Percentiles rank a stretch among this genome's conserved stretches.
Evolutionary conservation across 2,113 vertebrate species (phyloP).

Genomic region (Zootoca vivipara): DNA sequence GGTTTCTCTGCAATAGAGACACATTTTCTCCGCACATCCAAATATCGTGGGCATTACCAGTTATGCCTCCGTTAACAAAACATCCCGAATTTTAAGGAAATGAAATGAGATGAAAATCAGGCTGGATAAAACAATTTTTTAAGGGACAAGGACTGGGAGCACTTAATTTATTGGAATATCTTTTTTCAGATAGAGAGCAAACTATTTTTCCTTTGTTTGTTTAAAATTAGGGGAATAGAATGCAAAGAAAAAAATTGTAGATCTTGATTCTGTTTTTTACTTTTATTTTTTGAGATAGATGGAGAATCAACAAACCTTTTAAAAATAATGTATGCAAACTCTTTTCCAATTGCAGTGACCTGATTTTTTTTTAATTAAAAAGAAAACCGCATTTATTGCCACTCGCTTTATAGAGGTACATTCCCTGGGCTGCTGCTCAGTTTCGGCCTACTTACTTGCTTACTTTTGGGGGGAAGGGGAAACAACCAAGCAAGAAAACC

Average conservation of each 20-base stretch:
- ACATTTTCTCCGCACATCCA: neutral
- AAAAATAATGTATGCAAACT: neutral
- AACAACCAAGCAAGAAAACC: neutral
- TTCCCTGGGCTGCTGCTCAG: no score
- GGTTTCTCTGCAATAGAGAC: neutral
- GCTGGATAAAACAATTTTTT: neutral
- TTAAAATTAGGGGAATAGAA: neutral
- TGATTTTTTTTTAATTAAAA: no score
- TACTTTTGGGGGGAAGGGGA: no score
- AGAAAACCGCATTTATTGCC: neutral
- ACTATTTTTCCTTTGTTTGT: no score
- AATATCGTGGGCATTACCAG: neutral
- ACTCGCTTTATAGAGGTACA: neutral
- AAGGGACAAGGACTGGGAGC: no score
- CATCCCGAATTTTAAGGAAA: neutral
- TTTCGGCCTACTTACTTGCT: no score
- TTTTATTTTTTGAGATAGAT: neutral
- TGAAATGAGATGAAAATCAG: neutral
- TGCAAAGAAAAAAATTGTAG: neutral
- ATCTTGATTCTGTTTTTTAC: neutral
- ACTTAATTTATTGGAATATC: no score
- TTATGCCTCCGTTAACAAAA: neutral
- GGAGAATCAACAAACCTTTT: neutral
- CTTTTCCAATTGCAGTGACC: neutral
- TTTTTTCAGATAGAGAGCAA: neutral